phyloP scores from a whole-genome alignment of 2,888 invertebrate genomes.

The Nebria brevicollis region DNA sequence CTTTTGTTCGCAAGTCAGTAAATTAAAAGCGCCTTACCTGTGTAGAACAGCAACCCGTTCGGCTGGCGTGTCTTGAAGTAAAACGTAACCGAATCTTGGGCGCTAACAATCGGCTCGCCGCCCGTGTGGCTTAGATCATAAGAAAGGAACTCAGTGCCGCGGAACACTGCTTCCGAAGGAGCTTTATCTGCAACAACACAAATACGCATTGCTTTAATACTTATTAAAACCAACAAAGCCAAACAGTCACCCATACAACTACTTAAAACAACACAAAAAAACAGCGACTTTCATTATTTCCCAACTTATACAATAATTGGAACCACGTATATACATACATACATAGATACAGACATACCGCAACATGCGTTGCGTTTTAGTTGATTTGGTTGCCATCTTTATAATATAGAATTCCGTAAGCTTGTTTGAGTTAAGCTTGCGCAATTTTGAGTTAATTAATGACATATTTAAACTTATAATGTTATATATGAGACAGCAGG shows the following conservation, averaged over 20 bases:
- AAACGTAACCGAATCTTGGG: conserved; percentile 89
- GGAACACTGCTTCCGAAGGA: conserved; percentile 92
- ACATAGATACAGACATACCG: too few species aligned
- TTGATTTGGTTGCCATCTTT: too few species aligned
- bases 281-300: too few species aligned
- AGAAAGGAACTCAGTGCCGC: conserved; percentile 90
- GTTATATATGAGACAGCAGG: not conserved
- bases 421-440: too few species aligned
- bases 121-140: conserved; percentile 89
- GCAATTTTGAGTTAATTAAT: not conserved
- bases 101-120: conserved; percentile 88
- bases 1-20: too few species aligned
- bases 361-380: too few species aligned
- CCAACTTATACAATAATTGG: too few species aligned
- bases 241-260: too few species aligned
- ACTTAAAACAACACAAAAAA: too few species aligned
- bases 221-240: too few species aligned
- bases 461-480: not conserved
- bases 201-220: not conserved
- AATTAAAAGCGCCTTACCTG: conserved; percentile 69
- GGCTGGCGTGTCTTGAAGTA: conserved; percentile 93
- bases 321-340: too few species aligned
- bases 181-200: conserved; percentile 81
- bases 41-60: conserved; percentile 91
- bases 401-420: too few species aligned